Evolutionary conservation across 2,888 invertebrate species (phyloP).

Genomic region (Oeneis ivallda): DNA sequence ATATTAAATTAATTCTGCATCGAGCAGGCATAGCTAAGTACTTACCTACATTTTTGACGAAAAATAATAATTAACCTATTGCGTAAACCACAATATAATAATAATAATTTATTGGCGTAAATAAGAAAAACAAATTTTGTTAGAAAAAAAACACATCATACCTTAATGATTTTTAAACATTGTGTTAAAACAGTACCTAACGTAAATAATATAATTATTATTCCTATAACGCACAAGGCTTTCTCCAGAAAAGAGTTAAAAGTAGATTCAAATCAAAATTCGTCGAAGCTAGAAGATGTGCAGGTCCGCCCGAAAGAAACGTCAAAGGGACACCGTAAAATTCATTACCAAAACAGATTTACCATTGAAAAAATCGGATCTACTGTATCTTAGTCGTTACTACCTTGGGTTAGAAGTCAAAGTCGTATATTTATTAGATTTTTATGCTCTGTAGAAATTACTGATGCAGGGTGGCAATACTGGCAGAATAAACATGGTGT

Average conservation of each 20-base stretch:
- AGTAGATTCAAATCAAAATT: conserved; percentile 19
- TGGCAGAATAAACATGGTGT: conserved; percentile 76
- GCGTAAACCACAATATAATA: too few species aligned
- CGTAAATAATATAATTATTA: background rate
- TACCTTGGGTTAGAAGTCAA: conserved; percentile 43
- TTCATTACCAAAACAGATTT: conserved; percentile 58
- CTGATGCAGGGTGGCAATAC: conserved; percentile 72
- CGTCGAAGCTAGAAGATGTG: conserved; percentile 44
- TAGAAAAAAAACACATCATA: background rate
- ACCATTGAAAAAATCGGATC: conserved; percentile 47
- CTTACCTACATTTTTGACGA: too few species aligned
- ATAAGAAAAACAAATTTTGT: background rate
- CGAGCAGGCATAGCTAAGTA: too few species aligned
- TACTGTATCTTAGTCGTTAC: conserved; percentile 51
- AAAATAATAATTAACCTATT: too few species aligned
- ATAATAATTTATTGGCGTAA: too few species aligned
- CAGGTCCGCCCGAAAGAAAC: conserved; percentile 68
- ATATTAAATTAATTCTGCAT: too few species aligned
- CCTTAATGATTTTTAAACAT: background rate
- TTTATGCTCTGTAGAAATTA: conserved; percentile 57
- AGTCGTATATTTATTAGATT: conserved; percentile 30
- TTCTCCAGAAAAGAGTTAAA: conserved; percentile 5
- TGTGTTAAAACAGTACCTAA: background rate
- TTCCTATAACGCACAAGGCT: background rate
- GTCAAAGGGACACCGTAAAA: conserved; percentile 68